Conservation (phyloP, 2,797 vertebrate species). For the Artibeus lituratus region DNA sequence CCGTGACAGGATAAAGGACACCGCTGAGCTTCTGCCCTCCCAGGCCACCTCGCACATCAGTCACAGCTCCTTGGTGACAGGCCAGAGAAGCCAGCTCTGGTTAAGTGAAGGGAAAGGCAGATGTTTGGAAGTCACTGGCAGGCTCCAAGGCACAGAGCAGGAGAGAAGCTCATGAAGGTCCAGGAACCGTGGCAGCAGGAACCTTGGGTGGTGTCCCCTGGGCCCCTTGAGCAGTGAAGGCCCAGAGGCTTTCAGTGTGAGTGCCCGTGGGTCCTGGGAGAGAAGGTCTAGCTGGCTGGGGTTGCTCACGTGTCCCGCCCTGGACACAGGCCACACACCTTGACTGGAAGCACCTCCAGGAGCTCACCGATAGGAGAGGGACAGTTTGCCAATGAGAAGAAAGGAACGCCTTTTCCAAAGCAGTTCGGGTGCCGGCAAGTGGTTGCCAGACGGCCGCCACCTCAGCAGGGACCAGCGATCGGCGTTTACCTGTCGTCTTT, state of each 20-base stretch:
- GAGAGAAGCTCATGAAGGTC: not conserved
- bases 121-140: not conserved
- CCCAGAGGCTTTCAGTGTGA: not conserved
- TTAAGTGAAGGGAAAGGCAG: not conserved
- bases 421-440: not conserved
- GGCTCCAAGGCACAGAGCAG: not conserved
- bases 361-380: not conserved
- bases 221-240: not conserved
- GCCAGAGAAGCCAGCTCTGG: not conserved
- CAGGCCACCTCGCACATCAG: not conserved
- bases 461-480: not conserved
- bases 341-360: not conserved
- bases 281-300: not conserved
- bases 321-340: not conserved
- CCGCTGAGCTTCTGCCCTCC: not conserved
- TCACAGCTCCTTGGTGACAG: not conserved
- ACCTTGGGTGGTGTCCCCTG: not conserved
- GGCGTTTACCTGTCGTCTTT: not conserved
- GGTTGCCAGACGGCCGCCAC: not conserved
- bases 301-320: not conserved
- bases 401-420: not conserved
- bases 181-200: not conserved
- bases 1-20: not conserved
- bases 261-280: not conserved
- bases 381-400: not conserved